Percentiles rank a stretch among this genome's conserved stretches.
These are phyloP conservation scores for Lasiommata megera DNA, from an alignment of 2,888 invertebrate species.

Conservation along the genomic window DNA sequence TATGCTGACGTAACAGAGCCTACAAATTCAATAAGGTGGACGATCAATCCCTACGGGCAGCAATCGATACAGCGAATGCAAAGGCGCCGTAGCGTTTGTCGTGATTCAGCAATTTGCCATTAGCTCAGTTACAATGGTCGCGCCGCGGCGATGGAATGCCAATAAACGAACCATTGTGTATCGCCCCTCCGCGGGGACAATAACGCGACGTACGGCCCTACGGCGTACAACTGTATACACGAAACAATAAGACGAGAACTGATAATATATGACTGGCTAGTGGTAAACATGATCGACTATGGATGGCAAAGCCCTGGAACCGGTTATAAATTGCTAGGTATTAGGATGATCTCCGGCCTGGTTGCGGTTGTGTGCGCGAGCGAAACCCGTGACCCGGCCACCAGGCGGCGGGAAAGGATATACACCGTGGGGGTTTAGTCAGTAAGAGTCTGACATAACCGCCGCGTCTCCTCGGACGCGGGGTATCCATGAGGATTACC, in stretches of 20 bases:
- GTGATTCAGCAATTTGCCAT: slow-evolving; percentile 70
- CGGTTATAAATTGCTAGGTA: no score
- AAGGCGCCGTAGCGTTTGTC: slow-evolving; percentile 26
- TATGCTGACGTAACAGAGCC: no score
- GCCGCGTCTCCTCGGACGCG: no score
- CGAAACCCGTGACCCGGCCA: no score
- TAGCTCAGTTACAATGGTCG: slow-evolving; percentile 61
- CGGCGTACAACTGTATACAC: background rate
- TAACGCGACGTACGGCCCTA: slow-evolving; percentile 39
- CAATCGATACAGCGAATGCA: slow-evolving; percentile 27
- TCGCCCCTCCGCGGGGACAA: slow-evolving; percentile 44
- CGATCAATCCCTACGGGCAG: background rate
- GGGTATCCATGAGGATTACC: no score
- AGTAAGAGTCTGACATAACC: no score
- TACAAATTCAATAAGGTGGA: background rate
- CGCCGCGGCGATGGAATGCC: slow-evolving; percentile 63
- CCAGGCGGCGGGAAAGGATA: no score
- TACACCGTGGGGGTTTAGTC: no score
- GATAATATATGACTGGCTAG: background rate
- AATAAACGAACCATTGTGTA: slow-evolving; percentile 65
- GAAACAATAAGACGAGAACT: background rate
- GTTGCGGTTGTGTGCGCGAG: no score
- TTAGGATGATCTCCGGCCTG: no score
- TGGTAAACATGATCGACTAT: no score
- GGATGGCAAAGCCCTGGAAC: no score